Conservation (phyloP, 1,140 invertebrate species). For the Leptinotarsa lineolata region DNA sequence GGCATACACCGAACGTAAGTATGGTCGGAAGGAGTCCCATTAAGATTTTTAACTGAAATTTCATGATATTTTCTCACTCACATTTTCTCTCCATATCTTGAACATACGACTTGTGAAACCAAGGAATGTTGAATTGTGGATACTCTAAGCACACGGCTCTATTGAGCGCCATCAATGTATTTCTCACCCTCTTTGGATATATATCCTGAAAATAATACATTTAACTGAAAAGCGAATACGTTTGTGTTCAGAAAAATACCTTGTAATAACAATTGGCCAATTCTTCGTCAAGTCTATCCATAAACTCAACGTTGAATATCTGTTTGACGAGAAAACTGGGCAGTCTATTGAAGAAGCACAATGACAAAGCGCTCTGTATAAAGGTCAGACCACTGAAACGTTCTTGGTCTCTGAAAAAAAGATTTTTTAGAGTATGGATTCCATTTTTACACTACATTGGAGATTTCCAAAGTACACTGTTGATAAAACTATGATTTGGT, state of each 20-base stretch:
- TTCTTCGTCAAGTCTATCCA: conserved; percentile 62
- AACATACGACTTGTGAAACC: conserved; percentile 69
- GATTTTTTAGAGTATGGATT: not conserved
- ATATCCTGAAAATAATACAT: conserved; percentile 53
- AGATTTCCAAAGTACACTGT: too few relatives aligned
- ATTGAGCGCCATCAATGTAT: conserved; percentile 65
- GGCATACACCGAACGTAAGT: too few relatives aligned
- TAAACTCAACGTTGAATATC: conserved; percentile 62
- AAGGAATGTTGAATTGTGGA: conserved; percentile 65
- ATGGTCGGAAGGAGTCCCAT: too few relatives aligned
- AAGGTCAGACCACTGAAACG: conserved; percentile 57
- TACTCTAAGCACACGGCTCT: conserved; percentile 66
- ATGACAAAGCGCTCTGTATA: conserved; percentile 57
- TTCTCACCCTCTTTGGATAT: conserved; percentile 60
- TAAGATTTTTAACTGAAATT: too few relatives aligned
- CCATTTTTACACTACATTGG: too few relatives aligned
- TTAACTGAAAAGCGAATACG: not conserved
- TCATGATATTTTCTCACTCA: conserved; percentile 29
- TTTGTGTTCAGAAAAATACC: conserved; percentile 40
- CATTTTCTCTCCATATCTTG: conserved; percentile 52
- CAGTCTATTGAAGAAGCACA: conserved; percentile 59
- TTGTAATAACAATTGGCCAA: conserved; percentile 60
- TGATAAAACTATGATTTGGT: too few relatives aligned
- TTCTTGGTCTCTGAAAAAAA: conserved; percentile 57
- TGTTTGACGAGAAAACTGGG: conserved; percentile 58